Base-by-base conservation (phyloP, 2,888 invertebrate genomes). In the Allacma fusca region DNA sequence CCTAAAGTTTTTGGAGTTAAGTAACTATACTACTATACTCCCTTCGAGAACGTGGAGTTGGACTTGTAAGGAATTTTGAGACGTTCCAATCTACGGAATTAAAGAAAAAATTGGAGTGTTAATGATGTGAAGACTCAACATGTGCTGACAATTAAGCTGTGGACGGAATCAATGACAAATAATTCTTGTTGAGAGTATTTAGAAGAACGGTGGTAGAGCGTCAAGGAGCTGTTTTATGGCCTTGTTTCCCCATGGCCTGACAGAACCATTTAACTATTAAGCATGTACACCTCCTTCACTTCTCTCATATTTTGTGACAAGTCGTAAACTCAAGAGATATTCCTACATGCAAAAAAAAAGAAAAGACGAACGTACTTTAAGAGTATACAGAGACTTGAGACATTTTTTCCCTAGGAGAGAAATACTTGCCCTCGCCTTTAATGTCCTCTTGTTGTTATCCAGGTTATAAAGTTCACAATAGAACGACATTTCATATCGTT, bases 151-250 rank as follows among this genome's bases (percentile, higher is more conserved):
- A 34, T 23, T n/a, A 24, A 12, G 23, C 12, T 12, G 24, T 24
- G 5, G 7, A 7, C 59, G 7, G 9, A 13, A 7, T 62, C n/a
- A 24, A 19, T 59, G 24, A 24, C 13, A 16, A 57, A 57, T 7
- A 34, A 4, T 7, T 34, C 5, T 34, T 4, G 9, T 4, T 34
- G 34, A 9, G 4, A 34, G 34, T 9, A 34, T 34, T 34, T 34
- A 34, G 34, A 34, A 34, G 50, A 50, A 50, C 50, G 50, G 50
- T 50, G 1, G 19, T 50, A 13, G 16, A 50, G 19, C 19, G n/a
- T n/a, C 50, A 62, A 62, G 44, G 28, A 44, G 44, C 44, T 43
- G 44, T 71, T 71, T 71, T 71, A 71, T 71, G 50, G 44, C 28
- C 71, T 23, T 71, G 23, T 71, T 57, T 44, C 44, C 7, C 28